Conservation (phyloP, 2,888 invertebrate species). For the Bedellia somnulentella region DNA sequence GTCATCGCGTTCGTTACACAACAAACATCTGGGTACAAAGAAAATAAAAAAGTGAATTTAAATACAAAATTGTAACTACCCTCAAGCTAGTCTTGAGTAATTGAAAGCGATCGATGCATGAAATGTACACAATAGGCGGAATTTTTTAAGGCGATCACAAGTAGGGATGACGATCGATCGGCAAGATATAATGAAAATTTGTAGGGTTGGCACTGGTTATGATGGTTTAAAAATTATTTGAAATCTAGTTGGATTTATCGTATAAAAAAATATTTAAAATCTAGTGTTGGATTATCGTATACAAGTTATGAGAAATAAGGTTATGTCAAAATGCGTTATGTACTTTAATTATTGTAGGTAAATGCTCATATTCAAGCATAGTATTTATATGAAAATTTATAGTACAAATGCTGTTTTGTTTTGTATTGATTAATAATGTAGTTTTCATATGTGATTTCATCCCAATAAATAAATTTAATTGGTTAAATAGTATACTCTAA, state of each 20-base stretch:
- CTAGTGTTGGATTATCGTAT: background rate
- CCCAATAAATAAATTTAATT: too few relatives aligned
- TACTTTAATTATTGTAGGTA: background rate
- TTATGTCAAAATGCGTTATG: background rate
- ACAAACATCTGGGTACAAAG: too few relatives aligned
- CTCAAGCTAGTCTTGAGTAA: too few relatives aligned
- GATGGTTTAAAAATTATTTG: background rate
- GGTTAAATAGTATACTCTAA: too few relatives aligned
- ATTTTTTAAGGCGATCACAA: slow-evolving; percentile 19
- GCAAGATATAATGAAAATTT: slow-evolving; percentile 13
- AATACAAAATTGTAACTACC: too few relatives aligned
- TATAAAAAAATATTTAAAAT: background rate
- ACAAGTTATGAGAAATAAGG: background rate
- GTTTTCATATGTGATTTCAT: background rate
- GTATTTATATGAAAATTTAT: background rate
- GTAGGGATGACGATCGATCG: slow-evolving; percentile 16
- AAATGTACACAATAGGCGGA: slow-evolving; percentile 26
- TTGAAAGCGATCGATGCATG: slow-evolving; percentile 26
- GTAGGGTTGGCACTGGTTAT: slow-evolving; percentile 16
- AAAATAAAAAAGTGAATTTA: too few relatives aligned
- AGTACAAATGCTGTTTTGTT: background rate
- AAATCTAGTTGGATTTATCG: background rate
- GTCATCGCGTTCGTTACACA: too few relatives aligned
- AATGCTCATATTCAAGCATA: background rate
- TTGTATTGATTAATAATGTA: background rate